A percentile compares a stretch with the other conserved stretches of the same genome.
These are phyloP conservation scores for Hydrozoanthus gracilis DNA, from an alignment of 92 coral and sea anemone genomes.

Conservation along the genomic window DNA sequence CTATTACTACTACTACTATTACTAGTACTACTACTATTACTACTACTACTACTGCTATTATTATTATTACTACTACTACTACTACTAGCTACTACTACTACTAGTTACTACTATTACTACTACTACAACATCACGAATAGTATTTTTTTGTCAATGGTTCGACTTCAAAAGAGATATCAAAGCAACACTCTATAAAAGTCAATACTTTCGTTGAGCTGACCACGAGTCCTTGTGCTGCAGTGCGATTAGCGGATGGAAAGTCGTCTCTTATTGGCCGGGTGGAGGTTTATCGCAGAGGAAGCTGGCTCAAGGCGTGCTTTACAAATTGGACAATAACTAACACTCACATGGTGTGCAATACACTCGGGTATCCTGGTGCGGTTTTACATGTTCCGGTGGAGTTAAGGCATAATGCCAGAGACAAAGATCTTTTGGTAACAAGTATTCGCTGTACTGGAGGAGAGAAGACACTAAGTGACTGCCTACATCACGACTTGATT, in stretches of 20 bases:
- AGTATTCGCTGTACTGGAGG: not conserved
- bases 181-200: too few relatives aligned
- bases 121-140: too few relatives aligned
- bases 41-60: too few relatives aligned
- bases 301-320: too few relatives aligned
- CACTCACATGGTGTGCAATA: conserved; percentile 5
- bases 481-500: not conserved
- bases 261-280: not conserved
- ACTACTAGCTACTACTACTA: too few relatives aligned
- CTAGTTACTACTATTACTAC: too few relatives aligned
- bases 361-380: conserved; percentile 4
- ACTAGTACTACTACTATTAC: too few relatives aligned
- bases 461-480: not conserved
- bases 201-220: too few relatives aligned
- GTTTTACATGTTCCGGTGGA: not conserved
- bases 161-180: too few relatives aligned
- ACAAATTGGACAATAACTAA: not conserved
- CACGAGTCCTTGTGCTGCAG: not conserved
- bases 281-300: not conserved
- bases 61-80: too few relatives aligned
- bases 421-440: not conserved
- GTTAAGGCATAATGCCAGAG: not conserved
- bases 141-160: not conserved
- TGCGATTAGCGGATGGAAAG: not conserved
- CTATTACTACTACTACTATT: too few relatives aligned